These are phyloP conservation scores for Melinaea menophilus DNA, from an alignment of 2,888 invertebrate species.

Conservation along the genomic window DNA sequence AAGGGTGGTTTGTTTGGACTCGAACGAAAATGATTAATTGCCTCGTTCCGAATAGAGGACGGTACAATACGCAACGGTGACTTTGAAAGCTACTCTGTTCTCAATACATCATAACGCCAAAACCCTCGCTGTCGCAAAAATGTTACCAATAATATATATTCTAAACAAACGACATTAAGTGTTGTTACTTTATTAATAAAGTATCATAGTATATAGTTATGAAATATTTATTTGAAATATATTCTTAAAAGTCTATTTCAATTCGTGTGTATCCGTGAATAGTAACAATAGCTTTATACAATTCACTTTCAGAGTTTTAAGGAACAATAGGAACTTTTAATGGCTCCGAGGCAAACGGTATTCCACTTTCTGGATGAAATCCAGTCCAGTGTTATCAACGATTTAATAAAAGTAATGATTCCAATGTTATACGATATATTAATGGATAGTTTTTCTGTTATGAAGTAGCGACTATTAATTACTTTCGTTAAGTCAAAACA, in stretches of 20 bases:
- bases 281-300: constrained; percentile 47
- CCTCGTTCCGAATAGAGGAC: constrained; percentile 32
- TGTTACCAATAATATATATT: constrained; percentile 12
- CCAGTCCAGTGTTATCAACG: constrained; percentile 6
- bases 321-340: constrained; percentile 59
- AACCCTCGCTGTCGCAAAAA: constrained; percentile 27
- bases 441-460: neutral
- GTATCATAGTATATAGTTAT: too few relatives aligned
- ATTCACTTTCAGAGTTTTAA: constrained; percentile 41
- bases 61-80: constrained; percentile 42
- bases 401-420: constrained; percentile 1
- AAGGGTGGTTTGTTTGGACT: constrained; percentile 18
- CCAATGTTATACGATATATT: neutral
- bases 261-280: constrained; percentile 33
- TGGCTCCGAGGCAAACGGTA: constrained; percentile 50
- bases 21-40: constrained; percentile 30
- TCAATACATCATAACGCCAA: constrained; percentile 39
- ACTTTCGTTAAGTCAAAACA: too few relatives aligned
- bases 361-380: constrained; percentile 16
- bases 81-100: constrained; percentile 41
- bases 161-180: neutral
- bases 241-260: constrained; percentile 11
- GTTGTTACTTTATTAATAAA: too few relatives aligned
- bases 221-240: constrained; percentile 4
- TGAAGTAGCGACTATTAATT: too few relatives aligned